Evolutionary conservation across 2,113 vertebrate genomes (phyloP).

Genomic region (Vulpes lagopus): DNA sequence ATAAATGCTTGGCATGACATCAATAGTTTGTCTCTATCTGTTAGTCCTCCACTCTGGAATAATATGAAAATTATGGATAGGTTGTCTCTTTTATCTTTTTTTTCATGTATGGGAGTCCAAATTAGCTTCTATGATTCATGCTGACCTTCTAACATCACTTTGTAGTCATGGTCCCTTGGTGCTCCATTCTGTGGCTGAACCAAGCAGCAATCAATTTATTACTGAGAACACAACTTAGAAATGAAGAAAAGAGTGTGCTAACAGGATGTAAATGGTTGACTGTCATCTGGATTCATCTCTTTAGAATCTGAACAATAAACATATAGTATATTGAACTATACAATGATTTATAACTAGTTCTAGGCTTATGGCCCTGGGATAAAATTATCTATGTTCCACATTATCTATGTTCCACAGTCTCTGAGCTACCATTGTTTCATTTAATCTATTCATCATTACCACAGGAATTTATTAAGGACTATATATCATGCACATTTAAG

Average conservation of each 20-base stretch:
- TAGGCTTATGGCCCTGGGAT: background rate
- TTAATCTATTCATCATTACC: background rate
- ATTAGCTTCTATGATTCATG: slow-evolving; percentile 15
- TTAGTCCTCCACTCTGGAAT: background rate
- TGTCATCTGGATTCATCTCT: background rate
- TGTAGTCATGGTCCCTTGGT: background rate
- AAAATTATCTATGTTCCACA: background rate
- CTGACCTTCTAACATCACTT: background rate
- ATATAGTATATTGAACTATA: background rate
- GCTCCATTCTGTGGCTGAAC: slow-evolving; percentile 3
- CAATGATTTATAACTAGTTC: background rate
- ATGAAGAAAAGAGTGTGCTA: background rate
- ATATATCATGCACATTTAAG: background rate
- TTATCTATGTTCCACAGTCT: background rate
- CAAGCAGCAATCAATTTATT: slow-evolving; percentile 44
- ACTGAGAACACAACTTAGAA: background rate
- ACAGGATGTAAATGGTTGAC: background rate
- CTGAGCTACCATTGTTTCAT: background rate
- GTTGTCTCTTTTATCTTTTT: background rate
- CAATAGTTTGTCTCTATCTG: background rate
- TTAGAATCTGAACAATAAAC: background rate
- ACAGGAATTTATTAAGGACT: background rate
- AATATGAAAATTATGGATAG: background rate
- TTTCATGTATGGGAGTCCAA: background rate
- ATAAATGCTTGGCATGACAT: slow-evolving; percentile 5